Evolutionary conservation across 2,888 invertebrate species (phyloP).

Genomic region (Blastobasis adustella): DNA sequence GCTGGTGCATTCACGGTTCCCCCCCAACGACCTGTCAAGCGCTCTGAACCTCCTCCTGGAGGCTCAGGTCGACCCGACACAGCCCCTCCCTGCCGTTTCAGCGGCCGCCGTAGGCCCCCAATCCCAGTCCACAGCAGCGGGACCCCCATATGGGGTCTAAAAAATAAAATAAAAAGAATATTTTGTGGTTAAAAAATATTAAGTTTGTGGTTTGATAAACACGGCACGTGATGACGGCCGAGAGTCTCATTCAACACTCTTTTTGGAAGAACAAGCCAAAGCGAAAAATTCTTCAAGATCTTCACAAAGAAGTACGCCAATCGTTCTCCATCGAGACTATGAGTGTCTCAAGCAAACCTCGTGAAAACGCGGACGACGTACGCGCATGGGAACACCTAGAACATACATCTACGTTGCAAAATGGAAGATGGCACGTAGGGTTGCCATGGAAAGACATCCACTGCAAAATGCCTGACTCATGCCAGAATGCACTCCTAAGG

Average conservation of each 20-base stretch:
- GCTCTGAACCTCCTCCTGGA: background rate
- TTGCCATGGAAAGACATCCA: constrained; percentile 18
- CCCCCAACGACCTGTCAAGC: background rate
- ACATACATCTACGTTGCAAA: constrained; percentile 7
- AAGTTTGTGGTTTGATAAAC: too few relatives aligned
- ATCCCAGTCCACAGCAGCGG: too few relatives aligned
- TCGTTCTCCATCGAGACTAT: constrained; percentile 14
- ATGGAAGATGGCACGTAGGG: constrained; percentile 19
- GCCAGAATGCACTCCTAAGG: constrained; percentile 11
- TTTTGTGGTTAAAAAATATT: too few relatives aligned
- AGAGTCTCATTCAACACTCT: background rate
- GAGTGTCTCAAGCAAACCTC: constrained; percentile 10
- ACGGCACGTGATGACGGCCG: background rate
- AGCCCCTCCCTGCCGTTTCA: too few relatives aligned
- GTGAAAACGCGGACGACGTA: constrained; percentile 10
- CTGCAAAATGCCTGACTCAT: constrained; percentile 13
- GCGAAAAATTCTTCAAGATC: background rate
- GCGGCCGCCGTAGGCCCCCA: too few relatives aligned
- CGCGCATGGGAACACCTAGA: constrained; percentile 12
- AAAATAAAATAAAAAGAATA: too few relatives aligned
- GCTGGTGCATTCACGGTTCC: constrained; percentile 17
- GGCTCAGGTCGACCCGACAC: too few relatives aligned
- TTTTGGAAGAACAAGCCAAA: too few relatives aligned
- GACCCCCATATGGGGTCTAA: too few relatives aligned
- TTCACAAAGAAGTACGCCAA: constrained; percentile 8